Evolutionary conservation across 2,113 vertebrate species (phyloP).

Genomic region (Desmodus rotundus): DNA sequence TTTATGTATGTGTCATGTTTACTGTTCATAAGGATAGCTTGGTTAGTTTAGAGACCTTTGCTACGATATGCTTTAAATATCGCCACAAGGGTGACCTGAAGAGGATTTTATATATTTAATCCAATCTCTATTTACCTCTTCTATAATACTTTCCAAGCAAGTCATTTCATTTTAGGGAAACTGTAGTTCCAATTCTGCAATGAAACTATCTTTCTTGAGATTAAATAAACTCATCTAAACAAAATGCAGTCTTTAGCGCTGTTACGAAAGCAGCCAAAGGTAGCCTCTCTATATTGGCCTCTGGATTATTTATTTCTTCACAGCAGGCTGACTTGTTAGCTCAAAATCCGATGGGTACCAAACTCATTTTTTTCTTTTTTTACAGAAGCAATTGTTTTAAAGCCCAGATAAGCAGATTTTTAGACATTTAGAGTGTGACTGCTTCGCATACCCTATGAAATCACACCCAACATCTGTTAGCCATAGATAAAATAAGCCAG

Average conservation of each 20-base stretch:
- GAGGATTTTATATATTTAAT: not conserved
- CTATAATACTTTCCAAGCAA: not conserved
- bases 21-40: not conserved
- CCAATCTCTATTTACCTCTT: not conserved
- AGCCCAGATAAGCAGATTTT: not conserved
- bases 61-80: not conserved
- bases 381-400: not conserved
- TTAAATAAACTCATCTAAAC: not conserved
- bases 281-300: not conserved
- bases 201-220: slow-evolving; percentile 9
- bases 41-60: not conserved
- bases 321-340: not conserved
- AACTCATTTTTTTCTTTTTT: not conserved
- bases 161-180: not conserved
- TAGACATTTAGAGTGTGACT: not conserved
- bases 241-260: not conserved
- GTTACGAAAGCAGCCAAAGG: not conserved
- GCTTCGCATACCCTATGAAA: not conserved
- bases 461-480: not conserved
- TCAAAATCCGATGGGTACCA: not conserved
- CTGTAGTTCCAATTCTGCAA: not conserved
- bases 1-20: not conserved
- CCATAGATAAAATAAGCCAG: not conserved
- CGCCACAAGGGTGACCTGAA: not conserved
- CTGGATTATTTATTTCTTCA: not conserved